Percentiles rank a stretch among this genome's conserved stretches.
Evolutionary conservation across 2,797 vertebrate genomes (phyloP).

Genomic region (Mormyrus hasselquistii): DNA sequence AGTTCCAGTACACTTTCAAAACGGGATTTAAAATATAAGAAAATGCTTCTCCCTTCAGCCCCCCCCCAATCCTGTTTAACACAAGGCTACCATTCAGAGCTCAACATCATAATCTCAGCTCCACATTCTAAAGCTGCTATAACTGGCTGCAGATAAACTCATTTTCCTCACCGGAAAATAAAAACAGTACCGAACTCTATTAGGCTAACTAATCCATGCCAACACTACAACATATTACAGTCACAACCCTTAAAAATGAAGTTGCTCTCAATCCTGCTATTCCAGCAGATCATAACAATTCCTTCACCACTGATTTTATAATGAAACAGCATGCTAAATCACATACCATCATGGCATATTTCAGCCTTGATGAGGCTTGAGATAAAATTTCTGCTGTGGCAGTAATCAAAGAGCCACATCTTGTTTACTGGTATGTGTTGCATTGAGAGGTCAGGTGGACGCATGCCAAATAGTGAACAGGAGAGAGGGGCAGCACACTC

Average conservation of each 20-base stretch:
- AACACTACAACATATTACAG: not conserved
- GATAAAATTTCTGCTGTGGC: not conserved
- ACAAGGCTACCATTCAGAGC: constrained; percentile 68
- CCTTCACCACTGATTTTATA: not conserved
- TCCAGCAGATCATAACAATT: not conserved
- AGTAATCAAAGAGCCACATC: not conserved
- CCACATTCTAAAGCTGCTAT: constrained; percentile 64
- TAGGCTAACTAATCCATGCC: not conserved
- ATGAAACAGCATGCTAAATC: not conserved
- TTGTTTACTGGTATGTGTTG: not conserved
- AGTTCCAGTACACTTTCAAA: constrained; percentile 62
- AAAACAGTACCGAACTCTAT: not conserved
- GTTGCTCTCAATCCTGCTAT: not conserved
- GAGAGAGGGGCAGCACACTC: not conserved
- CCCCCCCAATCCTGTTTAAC: constrained; percentile 61
- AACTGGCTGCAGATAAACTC: constrained; percentile 58
- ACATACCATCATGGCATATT: not conserved
- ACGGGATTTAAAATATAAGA: constrained; percentile 69
- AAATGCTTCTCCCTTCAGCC: constrained; percentile 57
- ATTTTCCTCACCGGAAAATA: constrained; percentile 37
- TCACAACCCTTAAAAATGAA: not conserved
- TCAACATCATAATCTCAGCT: constrained; percentile 64
- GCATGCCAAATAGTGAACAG: not conserved
- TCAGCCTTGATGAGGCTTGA: not conserved
- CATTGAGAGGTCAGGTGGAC: not conserved